These are phyloP conservation scores for Scomber colias DNA, from an alignment of 2,113 vertebrate genomes.

Conservation along the genomic window DNA sequence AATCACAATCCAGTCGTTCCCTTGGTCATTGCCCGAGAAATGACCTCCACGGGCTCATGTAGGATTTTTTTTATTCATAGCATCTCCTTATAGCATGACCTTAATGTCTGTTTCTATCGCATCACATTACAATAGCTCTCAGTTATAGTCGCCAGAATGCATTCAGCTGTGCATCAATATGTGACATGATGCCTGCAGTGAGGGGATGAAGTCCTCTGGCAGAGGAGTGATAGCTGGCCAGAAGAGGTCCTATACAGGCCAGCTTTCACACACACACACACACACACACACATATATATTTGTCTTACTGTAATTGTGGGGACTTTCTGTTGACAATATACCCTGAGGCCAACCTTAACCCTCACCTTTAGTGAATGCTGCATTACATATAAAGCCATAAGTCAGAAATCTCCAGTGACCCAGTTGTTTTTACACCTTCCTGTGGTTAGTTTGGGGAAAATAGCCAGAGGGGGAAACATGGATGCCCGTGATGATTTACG, in stretches of 20 bases:
- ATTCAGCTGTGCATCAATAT: constrained; percentile 39
- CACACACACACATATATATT: background rate
- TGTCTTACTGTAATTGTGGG: constrained; percentile 36
- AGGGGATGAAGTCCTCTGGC: constrained; percentile 15
- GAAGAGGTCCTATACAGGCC: background rate
- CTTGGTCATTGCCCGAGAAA: constrained; percentile 28
- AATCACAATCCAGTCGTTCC: constrained; percentile 32
- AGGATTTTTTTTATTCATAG: constrained; percentile 25
- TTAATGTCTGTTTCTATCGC: constrained; percentile 56
- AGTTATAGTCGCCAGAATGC: constrained; percentile 17
- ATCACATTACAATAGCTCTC: constrained; percentile 50
- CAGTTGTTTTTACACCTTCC: constrained; percentile 23
- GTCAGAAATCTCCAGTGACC: background rate
- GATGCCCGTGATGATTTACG: constrained; percentile 5
- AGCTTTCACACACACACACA: background rate
- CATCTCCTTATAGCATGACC: constrained; percentile 41
- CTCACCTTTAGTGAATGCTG: constrained; percentile 21
- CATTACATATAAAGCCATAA: constrained; percentile 30
- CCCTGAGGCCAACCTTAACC: constrained; percentile 39
- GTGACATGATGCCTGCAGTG: constrained; percentile 32
- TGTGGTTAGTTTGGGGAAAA: constrained; percentile 2
- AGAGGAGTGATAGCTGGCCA: too few species aligned
- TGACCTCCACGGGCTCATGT: constrained; percentile 50
- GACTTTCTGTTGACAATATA: constrained; percentile 16
- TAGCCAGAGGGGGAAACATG: background rate